Evolutionary conservation across 37 sponge, comb jelly and placozoan genomes (phyloP).

Genomic region (Hexactinellida sp.): DNA sequence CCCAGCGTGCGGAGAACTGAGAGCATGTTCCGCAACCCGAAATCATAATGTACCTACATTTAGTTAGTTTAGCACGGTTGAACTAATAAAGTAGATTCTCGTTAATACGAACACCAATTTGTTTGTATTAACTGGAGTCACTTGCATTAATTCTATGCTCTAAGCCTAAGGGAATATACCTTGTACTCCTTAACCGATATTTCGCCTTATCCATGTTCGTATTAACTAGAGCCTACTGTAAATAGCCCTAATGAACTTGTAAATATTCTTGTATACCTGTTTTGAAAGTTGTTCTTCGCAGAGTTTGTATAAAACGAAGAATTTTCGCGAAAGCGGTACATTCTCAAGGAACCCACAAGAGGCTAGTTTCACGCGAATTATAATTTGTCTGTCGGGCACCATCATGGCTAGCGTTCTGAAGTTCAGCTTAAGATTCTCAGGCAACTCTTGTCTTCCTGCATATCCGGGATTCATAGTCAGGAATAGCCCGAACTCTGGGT

Average conservation of each 20-base stretch:
- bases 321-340: conserved; percentile 70
- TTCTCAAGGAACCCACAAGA: conserved; percentile 92
- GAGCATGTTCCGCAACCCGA: conserved; percentile 92
- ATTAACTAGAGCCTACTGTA: too few species aligned
- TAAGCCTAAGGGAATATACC: too few species aligned
- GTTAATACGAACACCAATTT: too few species aligned
- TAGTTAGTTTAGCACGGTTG: too few species aligned
- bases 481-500: conserved; percentile 96
- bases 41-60: conserved; percentile 84
- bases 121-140: too few species aligned
- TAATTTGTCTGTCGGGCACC: conserved; percentile 97
- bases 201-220: too few species aligned
- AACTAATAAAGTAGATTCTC: too few species aligned
- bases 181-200: too few species aligned
- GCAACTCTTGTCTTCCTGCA: conserved; percentile 94
- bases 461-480: conserved; percentile 99
- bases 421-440: conserved; percentile 91
- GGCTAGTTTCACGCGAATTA: conserved; percentile 88
- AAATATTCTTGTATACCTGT: too few species aligned
- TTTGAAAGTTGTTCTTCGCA: conserved; percentile 97
- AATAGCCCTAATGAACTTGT: too few species aligned
- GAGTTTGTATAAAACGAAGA: conserved; percentile 91
- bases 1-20: conserved; percentile 95
- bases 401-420: conserved; percentile 98
- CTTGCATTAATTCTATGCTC: too few species aligned